Evolutionary conservation across 2,888 invertebrate species (phyloP), one percentile per base, ranked within the genome.

Genomic region (Pardosa pseudoannulata): DNA sequence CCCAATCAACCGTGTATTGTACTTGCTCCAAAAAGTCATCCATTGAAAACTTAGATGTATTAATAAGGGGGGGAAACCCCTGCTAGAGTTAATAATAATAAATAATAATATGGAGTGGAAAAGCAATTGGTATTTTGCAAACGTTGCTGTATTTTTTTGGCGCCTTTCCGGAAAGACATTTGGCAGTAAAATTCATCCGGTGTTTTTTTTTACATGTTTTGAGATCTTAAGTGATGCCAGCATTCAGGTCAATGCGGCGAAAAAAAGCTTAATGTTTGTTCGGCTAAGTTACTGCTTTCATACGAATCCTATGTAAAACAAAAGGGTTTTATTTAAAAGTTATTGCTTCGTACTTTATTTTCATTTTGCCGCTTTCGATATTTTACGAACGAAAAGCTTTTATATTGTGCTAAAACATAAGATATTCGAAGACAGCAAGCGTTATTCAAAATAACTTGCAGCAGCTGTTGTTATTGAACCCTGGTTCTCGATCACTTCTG

Each of bases 51-150:
- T 39, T 23, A 11, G 23, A 27, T 70, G n/a, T 19, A 36, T 23
- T 62, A 62, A 62, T 50, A 62, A 62, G 65, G 70, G 39, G 23
- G 39, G n/a, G 23, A 39, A 70, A 70, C 28, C 27, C 39, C 70
- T 19, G 36, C 36, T 39, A 70, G 19, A 39, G 19, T 23, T 23
- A 36, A 36, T 36, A 9, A 36, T 7, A 36, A 36, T 5, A 9
- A 9, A 36, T 36, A 9, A 36, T 7, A 36, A 36, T 5, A 9
- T 5, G 9, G 9, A 36, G 9, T 7, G 9, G 9, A 36, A 36
- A 36, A 36, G 36, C 36, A 7, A n/a, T 7, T 7, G 36, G 36
- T 36, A 16, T 71, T n/a, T 71, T 71, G 71, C 71, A n/a, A 36
- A 29, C 46, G 7, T 0, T 1, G 71, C 28, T 46, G 16, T 46